Evolutionary conservation across 2,888 invertebrate genomes (phyloP).

Genomic region (Slavum lentiscoides): DNA sequence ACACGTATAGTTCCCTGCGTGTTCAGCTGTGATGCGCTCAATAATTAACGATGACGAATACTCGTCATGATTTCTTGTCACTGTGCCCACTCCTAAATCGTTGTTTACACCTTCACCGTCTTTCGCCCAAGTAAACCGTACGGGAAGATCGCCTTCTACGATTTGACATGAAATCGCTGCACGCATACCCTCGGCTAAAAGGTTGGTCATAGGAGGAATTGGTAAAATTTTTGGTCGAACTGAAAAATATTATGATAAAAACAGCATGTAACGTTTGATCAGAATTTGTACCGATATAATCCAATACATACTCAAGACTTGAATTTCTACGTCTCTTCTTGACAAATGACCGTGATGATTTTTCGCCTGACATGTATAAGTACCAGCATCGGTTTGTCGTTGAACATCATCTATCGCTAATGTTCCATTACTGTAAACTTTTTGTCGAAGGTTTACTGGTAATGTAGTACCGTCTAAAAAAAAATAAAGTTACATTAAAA

Average conservation of each 20-base stretch:
- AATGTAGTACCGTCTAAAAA: conserved; percentile 61
- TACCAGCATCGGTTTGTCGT: conserved; percentile 61
- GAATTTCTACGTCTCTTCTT: conserved; percentile 59
- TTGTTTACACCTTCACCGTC: conserved; percentile 72
- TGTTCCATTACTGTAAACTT: conserved; percentile 62
- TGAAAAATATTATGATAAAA: conserved; percentile 60
- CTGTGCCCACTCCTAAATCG: conserved; percentile 62
- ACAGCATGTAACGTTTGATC: background rate
- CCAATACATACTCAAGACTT: conserved; percentile 59
- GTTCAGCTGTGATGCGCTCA: conserved; percentile 80
- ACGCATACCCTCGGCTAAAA: conserved; percentile 81
- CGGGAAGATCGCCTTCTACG: conserved; percentile 88
- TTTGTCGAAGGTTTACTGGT: conserved; percentile 63
- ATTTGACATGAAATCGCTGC: conserved; percentile 89
- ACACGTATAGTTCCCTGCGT: conserved; percentile 91
- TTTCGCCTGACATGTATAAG: conserved; percentile 63
- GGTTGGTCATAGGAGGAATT: conserved; percentile 78
- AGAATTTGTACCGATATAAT: background rate
- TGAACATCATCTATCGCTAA: conserved; percentile 62
- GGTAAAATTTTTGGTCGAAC: conserved; percentile 84
- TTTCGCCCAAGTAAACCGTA: conserved; percentile 89
- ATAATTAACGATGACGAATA: conserved; percentile 85
- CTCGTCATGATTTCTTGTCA: conserved; percentile 72
- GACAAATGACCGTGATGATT: conserved; percentile 61
- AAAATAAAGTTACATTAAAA: background rate